phyloP scores from a whole-genome alignment of 2,888 invertebrate species.

The Alloscopus bannaensis region DNA sequence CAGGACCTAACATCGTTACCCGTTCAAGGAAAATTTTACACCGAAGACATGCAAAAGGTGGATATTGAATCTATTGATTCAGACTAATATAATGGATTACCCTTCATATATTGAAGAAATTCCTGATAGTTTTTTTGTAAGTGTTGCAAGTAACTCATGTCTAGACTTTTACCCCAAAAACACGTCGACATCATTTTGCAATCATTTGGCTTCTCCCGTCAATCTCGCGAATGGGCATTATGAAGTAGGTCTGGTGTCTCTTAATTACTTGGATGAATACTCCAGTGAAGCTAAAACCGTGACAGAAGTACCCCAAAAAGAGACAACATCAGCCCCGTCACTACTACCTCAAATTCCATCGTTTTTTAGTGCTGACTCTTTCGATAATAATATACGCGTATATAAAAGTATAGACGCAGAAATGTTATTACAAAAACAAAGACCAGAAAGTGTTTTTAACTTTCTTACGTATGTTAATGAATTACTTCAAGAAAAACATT shows the following conservation, averaged over 20 bases:
- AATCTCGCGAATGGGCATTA: not conserved
- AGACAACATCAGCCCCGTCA: too few species aligned
- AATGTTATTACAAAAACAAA: too few species aligned
- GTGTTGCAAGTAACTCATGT: not conserved
- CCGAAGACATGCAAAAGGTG: slow-evolving; percentile 1
- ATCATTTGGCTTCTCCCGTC: not conserved
- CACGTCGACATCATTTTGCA: not conserved
- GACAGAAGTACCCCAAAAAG: too few species aligned
- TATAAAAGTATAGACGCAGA: too few species aligned
- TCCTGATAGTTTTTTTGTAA: slow-evolving; percentile 2
- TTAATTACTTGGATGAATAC: not conserved
- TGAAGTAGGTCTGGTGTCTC: not conserved
- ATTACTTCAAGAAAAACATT: too few species aligned
- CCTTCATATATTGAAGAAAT: not conserved
- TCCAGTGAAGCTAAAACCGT: too few species aligned
- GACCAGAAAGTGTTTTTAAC: too few species aligned
- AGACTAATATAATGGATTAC: not conserved
- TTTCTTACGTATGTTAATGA: too few species aligned
- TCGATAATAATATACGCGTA: too few species aligned
- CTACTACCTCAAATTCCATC: too few species aligned
- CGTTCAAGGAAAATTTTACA: slow-evolving; percentile 5
- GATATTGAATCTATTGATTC: not conserved
- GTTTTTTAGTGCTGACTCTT: too few species aligned
- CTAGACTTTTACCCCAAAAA: slow-evolving; percentile 1
- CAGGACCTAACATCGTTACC: not conserved